A percentile compares a stretch with the other conserved stretches of the same genome.
These are phyloP conservation scores for Prosopocoilus inquinatus DNA, from an alignment of 2,888 invertebrate species.

Conservation along the genomic window DNA sequence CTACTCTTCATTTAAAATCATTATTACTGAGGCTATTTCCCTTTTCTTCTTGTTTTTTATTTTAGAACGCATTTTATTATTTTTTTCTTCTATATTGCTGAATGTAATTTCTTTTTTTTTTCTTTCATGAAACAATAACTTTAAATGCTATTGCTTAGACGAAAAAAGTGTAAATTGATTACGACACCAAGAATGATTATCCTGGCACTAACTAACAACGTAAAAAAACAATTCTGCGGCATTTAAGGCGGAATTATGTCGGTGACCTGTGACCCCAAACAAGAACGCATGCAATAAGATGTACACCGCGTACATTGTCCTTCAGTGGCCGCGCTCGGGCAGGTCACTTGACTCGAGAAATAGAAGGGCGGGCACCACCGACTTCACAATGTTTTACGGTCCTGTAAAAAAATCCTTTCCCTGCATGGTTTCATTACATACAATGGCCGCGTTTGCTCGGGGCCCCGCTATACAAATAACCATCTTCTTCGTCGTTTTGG, in stretches of 20 bases:
- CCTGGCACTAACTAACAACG: background rate
- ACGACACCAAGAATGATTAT: too few species aligned
- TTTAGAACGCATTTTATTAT: too few species aligned
- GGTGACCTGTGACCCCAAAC: constrained; percentile 1
- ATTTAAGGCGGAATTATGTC: constrained; percentile 1
- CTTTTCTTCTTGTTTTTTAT: too few species aligned
- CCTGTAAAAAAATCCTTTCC: too few species aligned
- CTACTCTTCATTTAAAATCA: too few species aligned
- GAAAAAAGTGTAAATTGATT: too few species aligned
- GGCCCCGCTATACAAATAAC: constrained; percentile 1
- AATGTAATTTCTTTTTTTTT: too few species aligned
- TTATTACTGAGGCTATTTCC: too few species aligned
- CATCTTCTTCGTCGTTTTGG: background rate
- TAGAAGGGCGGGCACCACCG: constrained; percentile 4
- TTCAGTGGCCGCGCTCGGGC: constrained; percentile 3
- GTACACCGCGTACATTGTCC: constrained; percentile 2
- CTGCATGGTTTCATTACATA: background rate
- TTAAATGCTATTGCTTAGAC: too few species aligned
- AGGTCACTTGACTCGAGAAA: background rate
- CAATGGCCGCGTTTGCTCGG: background rate
- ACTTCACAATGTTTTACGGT: constrained; percentile 1
- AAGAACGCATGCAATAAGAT: background rate
- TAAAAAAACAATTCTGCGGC: background rate
- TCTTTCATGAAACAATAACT: too few species aligned
- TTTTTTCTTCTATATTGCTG: too few species aligned